These are phyloP conservation scores for Hapalemur alaotrensis DNA, from an alignment of 2,797 vertebrate species.

Conservation along the genomic window DNA sequence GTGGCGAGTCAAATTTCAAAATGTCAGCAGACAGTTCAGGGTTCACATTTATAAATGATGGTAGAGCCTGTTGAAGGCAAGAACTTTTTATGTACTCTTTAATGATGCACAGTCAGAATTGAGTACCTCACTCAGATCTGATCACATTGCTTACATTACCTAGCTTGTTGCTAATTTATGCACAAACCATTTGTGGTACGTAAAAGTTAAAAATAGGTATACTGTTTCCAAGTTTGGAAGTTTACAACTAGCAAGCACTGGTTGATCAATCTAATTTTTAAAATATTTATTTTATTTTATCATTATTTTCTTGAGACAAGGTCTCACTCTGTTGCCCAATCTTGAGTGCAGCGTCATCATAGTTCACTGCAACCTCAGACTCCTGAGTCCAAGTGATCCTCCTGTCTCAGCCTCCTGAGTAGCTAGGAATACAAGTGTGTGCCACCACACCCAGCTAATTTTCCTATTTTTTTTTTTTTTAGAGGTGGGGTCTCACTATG, in stretches of 20 bases:
- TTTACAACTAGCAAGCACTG: neutral
- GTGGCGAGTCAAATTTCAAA: slow-evolving; percentile 24
- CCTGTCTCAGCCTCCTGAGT: neutral
- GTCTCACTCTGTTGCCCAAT: neutral
- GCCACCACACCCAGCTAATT: neutral
- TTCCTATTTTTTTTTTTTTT: neutral
- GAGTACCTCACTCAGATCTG: neutral
- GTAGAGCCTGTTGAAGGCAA: neutral
- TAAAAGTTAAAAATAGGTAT: neutral
- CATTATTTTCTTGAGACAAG: neutral
- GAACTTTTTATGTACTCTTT: neutral
- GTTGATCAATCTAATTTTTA: neutral
- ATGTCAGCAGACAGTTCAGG: neutral
- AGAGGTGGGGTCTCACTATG: neutral
- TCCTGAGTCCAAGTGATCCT: neutral
- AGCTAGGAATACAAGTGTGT: neutral
- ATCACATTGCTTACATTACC: neutral
- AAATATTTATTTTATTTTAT: neutral
- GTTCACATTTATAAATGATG: neutral
- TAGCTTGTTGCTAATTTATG: neutral
- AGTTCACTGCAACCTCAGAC: neutral
- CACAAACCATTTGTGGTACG: neutral
- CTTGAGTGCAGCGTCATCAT: neutral
- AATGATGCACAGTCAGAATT: neutral
- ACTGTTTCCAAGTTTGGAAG: neutral